These are phyloP conservation scores for Drosophila picticornis DNA, from an alignment of 2,888 invertebrate species.

Conservation along the genomic window DNA sequence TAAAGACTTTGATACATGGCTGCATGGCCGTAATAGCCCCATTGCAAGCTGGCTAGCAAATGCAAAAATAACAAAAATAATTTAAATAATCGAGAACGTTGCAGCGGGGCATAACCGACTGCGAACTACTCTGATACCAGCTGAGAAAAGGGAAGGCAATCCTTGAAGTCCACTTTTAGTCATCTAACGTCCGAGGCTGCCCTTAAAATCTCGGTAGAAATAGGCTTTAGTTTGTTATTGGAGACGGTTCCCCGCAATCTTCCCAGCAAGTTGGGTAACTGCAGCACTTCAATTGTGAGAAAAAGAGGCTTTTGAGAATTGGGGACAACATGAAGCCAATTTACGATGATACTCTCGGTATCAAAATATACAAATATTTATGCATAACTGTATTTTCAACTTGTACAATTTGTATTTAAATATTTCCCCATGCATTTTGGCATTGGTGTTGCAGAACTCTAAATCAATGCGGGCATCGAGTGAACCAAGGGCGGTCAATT, in stretches of 20 bases:
- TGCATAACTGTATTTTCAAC: neutral
- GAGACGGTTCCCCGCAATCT: neutral
- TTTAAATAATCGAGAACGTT: neutral
- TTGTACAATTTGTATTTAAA: constrained; percentile 15
- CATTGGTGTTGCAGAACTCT: constrained; percentile 2
- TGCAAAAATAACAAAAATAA: constrained; percentile 8
- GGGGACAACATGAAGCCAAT: neutral
- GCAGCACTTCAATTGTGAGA: neutral
- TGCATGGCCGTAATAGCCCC: neutral
- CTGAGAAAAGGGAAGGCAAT: neutral
- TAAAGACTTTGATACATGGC: neutral
- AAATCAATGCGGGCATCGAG: neutral
- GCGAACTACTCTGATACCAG: no score
- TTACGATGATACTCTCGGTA: neutral
- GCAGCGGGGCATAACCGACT: no score
- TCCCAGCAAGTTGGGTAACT: neutral
- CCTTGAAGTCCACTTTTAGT: neutral
- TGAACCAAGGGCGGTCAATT: neutral
- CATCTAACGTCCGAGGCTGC: no score
- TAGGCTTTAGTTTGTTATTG: neutral
- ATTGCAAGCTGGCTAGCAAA: constrained; percentile 7
- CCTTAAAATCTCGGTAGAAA: no score
- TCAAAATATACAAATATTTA: neutral
- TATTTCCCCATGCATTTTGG: constrained; percentile 19
- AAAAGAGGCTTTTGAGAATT: neutral